phyloP scores from a whole-genome alignment of 2,888 invertebrate species.

The Gymnoscelis rufifasciata region DNA sequence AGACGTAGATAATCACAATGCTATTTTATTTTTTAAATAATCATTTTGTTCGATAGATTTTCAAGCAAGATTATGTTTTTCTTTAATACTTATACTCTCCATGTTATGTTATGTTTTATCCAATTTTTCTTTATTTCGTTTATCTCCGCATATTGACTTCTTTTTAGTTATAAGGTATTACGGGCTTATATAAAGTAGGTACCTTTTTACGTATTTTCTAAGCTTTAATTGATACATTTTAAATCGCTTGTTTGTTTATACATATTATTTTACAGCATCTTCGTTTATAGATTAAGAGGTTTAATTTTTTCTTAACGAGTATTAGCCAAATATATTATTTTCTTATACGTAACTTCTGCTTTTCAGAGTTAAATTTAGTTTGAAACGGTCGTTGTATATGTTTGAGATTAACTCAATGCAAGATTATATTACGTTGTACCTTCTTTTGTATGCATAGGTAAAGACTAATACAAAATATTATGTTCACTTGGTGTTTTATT shows the following conservation, averaged over 20 bases:
- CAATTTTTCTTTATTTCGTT: too few relatives aligned
- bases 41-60: too few relatives aligned
- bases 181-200: not conserved
- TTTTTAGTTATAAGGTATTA: not conserved
- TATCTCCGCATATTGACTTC: not conserved
- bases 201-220: not conserved
- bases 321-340: slow-evolving; percentile 17
- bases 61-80: too few relatives aligned
- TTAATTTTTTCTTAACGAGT: slow-evolving; percentile 1
- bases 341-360: slow-evolving; percentile 7
- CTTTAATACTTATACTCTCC: too few relatives aligned
- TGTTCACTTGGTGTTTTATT: slow-evolving; percentile 25
- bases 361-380: slow-evolving; percentile 12
- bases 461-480: slow-evolving; percentile 55
- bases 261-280: not conserved
- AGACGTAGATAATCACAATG: not conserved
- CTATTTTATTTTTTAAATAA: slow-evolving; percentile 6
- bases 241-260: not conserved
- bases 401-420: slow-evolving; percentile 52
- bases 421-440: slow-evolving; percentile 55
- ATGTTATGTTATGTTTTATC: too few relatives aligned
- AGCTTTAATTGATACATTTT: slow-evolving; percentile 1
- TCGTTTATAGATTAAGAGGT: not conserved
- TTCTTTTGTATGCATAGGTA: slow-evolving; percentile 57
- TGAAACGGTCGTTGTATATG: slow-evolving; percentile 9